phyloP scores from a whole-genome alignment of 1,140 invertebrate species.

The Macrocentrus cingulum region DNA sequence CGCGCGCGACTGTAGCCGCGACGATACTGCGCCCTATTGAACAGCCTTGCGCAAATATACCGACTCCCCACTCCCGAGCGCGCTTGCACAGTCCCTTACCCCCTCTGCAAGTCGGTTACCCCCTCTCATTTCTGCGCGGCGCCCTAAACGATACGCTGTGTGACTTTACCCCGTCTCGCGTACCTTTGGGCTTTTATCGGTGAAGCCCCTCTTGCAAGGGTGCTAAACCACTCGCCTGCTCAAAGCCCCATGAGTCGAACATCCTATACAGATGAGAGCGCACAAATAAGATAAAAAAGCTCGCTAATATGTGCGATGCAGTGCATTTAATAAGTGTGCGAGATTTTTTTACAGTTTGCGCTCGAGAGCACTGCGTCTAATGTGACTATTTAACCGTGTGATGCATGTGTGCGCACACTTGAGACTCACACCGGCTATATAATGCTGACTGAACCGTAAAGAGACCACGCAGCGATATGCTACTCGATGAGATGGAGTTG shows the following conservation, averaged over 20 bases:
- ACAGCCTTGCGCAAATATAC: conserved; percentile 59
- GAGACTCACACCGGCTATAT: no score
- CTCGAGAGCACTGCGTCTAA: no score
- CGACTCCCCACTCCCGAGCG: conserved; percentile 46
- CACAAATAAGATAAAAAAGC: no score
- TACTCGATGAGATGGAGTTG: no score
- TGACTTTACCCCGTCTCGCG: conserved; percentile 1
- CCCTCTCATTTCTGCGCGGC: background rate
- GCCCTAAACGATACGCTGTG: conserved; percentile 4
- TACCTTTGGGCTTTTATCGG: conserved; percentile 12
- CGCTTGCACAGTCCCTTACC: background rate
- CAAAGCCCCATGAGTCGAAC: background rate
- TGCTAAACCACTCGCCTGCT: conserved; percentile 4
- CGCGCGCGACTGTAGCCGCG: conserved; percentile 48
- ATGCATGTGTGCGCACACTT: no score
- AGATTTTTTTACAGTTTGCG: no score
- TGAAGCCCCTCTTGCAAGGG: background rate
- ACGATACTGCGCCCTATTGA: conserved; percentile 58
- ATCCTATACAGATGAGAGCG: background rate
- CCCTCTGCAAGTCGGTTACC: background rate
- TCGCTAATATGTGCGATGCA: no score
- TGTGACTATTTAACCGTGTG: no score
- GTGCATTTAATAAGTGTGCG: no score
- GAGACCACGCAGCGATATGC: no score
- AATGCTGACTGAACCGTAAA: no score